Evolutionary conservation across 1,140 invertebrate species (phyloP), one percentile per base, ranked within the genome.

Genomic region (Whitmania pigra): DNA sequence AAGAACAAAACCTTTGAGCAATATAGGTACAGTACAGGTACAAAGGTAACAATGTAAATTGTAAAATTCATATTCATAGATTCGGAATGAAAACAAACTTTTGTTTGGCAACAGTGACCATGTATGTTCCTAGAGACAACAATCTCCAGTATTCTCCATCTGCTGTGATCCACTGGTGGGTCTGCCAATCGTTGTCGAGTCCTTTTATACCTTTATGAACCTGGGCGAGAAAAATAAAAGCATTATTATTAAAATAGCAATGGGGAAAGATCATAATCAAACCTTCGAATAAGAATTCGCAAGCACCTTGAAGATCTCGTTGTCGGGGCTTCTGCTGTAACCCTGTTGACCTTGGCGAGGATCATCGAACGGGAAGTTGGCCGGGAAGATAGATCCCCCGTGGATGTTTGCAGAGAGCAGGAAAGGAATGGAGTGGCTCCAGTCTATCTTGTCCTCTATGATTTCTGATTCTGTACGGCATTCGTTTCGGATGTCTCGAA

Each of bases 361-460:
- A 71, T 88, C 87, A 80, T 94, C 92, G 79, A 90, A 94, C 0
- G 92, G 92, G 81, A 93, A 94, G 81, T 93, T 93, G 36, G 90
- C 91, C 1, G n/a, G n/a, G n/a, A 94, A 91, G 7, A 94, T 80
- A 79, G 92, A 90, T 0, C 92, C 91, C 55, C 94, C 95, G 79
- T 99, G 95, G 7, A 99, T 82, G 85, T 97, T 98, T 3, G 94
- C 94, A 0, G 94, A 97, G 2, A 98, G 82, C 4, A 97, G 93
- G 84, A 99, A 99, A 0, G 92, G 92, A 76, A 89, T 85, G 2
- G 86, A 83, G 11, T 86, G 80, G 0, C 93, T 88, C 95, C 95
- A 99, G 53, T 89, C 84, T 87, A 98, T n/a, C n/a, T n/a, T 98
- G 0, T 97, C 87, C 0, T 91, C 92, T 69, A 82, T 76, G 0